Evolutionary conservation across 2,888 invertebrate species (phyloP), one percentile per base, ranked within the genome.

Genomic region (Cataglyphis albicans): DNA sequence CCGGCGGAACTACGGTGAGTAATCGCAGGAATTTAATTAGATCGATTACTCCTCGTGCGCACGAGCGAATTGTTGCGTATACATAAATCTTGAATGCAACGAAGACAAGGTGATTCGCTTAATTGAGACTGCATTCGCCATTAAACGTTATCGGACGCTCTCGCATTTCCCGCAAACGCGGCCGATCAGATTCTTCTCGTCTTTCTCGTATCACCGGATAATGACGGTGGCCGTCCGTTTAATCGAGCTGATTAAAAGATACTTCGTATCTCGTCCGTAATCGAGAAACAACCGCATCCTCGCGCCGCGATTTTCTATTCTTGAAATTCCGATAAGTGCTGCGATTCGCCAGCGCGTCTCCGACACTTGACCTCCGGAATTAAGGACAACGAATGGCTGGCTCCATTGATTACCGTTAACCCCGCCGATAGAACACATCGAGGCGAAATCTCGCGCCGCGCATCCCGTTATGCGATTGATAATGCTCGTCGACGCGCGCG

Each of bases 351-450:
- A 18, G 59, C 48, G 63, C 67, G 59, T 52, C 73, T 35, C 3
- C 68, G 86, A 87, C 86, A 81, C 78, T 78, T 83, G 86, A 88
- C 88, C 88, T 68, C 9, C 7, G 41, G 87, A 84, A 89, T 87
- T 73, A 81, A 89, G 63, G 59, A 75, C 81, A 83, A 85, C 73
- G 83, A 81, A 70, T 85, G 70, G 75, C 63, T 63, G 64, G 59
- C 61, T 74, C 38, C 83, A 83, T 88, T 84, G 88, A 88, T 88
- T 87, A 88, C 88, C 89, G 89, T 89, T 89, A 89, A 84, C 85
- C 85, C 75, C 74, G 65, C 63, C 61, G 44, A 74, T 68, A 29
- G 48, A 73, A 86, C 81, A 72, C 48, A 57, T n/a, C 67, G 75
- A 68, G 44, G 73, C 80, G 84, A 80, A 75, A 67, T 75, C 80